phyloP scores from a whole-genome alignment of 2,113 vertebrate species.

The Actenoides hombroni region DNA sequence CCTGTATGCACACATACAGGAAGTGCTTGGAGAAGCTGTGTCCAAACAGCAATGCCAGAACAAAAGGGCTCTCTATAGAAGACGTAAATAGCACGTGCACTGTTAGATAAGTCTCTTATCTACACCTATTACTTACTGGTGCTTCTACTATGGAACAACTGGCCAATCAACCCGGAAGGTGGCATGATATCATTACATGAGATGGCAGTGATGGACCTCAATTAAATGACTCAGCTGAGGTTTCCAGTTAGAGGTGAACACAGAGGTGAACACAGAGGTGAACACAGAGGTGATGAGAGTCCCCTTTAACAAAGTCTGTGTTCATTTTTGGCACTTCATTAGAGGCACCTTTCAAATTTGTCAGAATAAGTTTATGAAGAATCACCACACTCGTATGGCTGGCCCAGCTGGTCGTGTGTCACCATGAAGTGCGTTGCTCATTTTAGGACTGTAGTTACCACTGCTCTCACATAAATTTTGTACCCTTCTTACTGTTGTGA shows the following conservation, averaged over 20 bases:
- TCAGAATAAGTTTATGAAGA: background rate
- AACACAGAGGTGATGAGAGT: background rate
- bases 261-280: background rate
- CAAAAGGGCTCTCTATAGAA: background rate
- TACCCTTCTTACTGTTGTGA: background rate
- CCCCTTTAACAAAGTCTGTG: background rate
- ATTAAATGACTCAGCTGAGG: background rate
- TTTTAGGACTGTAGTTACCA: background rate
- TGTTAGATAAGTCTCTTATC: background rate
- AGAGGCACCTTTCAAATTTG: conserved; percentile 10
- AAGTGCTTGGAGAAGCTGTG: background rate
- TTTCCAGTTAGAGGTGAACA: background rate
- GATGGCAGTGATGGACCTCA: background rate
- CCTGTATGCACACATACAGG: background rate
- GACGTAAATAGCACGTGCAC: background rate
- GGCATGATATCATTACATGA: background rate
- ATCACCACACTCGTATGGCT: background rate
- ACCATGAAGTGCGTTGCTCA: background rate
- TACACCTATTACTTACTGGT: background rate
- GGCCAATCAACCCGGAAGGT: background rate
- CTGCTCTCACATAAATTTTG: background rate
- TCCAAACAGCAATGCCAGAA: background rate
- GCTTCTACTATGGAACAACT: background rate
- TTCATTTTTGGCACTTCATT: background rate
- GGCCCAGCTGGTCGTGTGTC: conserved; percentile 13